A percentile compares a stretch with the other conserved stretches of the same genome.
phyloP scores from a whole-genome alignment of 2,113 vertebrate species.

The Corydoras sp. region DNA sequence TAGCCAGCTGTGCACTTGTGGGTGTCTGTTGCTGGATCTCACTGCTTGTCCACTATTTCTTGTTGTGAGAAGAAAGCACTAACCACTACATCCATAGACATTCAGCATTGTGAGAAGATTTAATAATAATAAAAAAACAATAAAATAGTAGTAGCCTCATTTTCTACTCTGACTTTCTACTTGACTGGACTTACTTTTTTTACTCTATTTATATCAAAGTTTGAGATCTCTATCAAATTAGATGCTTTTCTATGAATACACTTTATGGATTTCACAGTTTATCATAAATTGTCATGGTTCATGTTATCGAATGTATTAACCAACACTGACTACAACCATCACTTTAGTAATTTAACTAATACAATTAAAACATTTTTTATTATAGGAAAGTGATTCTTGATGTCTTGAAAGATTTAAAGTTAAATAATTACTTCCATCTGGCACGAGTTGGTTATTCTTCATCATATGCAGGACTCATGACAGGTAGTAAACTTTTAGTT shows the following conservation, averaged over 20 bases:
- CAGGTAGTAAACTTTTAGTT: conserved; percentile 6
- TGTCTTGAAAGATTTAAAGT: conserved; percentile 25
- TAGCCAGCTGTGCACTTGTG: no score
- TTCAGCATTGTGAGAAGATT: no score
- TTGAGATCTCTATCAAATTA: neutral
- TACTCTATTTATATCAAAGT: no score
- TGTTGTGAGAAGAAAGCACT: neutral
- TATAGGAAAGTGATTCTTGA: conserved; percentile 24
- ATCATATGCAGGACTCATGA: conserved; percentile 21
- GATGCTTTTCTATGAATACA: neutral
- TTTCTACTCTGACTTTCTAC: no score
- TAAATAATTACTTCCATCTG: conserved; percentile 35
- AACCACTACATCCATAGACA: no score
- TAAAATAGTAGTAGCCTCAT: no score
- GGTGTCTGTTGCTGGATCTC: no score
- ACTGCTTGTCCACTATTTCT: no score
- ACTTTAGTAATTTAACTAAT: neutral
- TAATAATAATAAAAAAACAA: no score
- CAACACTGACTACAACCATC: neutral
- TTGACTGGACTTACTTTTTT: no score
- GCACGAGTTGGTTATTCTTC: conserved; percentile 31
- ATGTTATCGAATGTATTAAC: neutral
- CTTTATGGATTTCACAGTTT: no score
- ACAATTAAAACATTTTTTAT: neutral
- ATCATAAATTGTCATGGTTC: neutral